Conservation (phyloP, 2,888 invertebrate species). For the Timema podura region DNA sequence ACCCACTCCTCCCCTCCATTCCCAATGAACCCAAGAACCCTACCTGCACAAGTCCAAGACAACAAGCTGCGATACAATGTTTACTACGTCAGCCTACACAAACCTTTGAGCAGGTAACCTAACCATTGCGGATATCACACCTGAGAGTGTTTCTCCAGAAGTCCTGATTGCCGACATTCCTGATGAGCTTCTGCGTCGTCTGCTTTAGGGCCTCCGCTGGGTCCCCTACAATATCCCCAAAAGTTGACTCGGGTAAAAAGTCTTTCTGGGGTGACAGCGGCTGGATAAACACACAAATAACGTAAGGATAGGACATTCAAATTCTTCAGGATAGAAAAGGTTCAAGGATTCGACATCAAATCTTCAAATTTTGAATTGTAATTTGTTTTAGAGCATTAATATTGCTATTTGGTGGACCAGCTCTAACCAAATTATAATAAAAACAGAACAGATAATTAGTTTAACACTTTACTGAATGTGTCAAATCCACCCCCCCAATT, state of each 20-base stretch:
- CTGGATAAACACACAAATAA: slow-evolving; percentile 20
- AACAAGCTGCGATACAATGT: too few species aligned
- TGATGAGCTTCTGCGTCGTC: slow-evolving; percentile 45
- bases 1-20: too few species aligned
- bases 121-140: slow-evolving; percentile 18
- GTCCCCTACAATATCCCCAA: slow-evolving; percentile 44
- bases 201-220: slow-evolving; percentile 44
- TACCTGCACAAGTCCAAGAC: too few species aligned
- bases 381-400: background rate
- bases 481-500: too few species aligned
- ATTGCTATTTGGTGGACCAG: background rate
- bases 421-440: background rate
- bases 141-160: slow-evolving; percentile 45
- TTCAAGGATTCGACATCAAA: too few species aligned
- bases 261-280: slow-evolving; percentile 31
- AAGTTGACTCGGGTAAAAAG: slow-evolving; percentile 27
- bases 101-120: too few species aligned
- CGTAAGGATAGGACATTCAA: background rate
- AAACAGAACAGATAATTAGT: too few species aligned
- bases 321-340: too few species aligned
- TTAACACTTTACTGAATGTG: too few species aligned
- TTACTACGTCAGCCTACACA: too few species aligned
- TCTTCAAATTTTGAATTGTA: too few species aligned
- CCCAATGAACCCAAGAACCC: too few species aligned
- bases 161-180: slow-evolving; percentile 41